Conservation (phyloP, 2,888 invertebrate genomes). For the Drosophila cyrtoloma region DNA sequence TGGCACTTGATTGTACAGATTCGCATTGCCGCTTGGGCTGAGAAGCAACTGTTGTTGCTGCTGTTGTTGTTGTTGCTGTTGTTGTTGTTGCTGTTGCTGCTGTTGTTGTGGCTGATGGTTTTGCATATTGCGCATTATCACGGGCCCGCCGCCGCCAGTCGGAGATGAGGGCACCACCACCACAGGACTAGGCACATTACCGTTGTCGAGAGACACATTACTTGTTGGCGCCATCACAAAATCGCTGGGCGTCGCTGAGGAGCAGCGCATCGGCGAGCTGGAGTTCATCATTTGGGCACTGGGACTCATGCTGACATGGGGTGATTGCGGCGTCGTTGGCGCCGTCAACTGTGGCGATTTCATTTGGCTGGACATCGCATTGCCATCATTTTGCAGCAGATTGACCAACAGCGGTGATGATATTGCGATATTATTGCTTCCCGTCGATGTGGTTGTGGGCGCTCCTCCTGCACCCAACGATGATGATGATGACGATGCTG, state of each 20-base stretch:
- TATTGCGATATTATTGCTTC: slow-evolving; percentile 88
- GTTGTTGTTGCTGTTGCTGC: slow-evolving; percentile 46
- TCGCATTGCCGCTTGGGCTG: slow-evolving; percentile 74
- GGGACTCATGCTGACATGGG: slow-evolving; percentile 69
- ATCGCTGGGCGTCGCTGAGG: slow-evolving; percentile 73
- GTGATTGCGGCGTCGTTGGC: slow-evolving; percentile 65
- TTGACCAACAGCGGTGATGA: slow-evolving; percentile 96
- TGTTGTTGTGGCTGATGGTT: slow-evolving; percentile 64
- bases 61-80: slow-evolving; percentile 64
- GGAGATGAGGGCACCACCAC: slow-evolving; percentile 80
- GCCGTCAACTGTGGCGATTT: slow-evolving; percentile 73
- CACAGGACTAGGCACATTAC: slow-evolving; percentile 60
- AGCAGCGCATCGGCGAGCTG: slow-evolving; percentile 78
- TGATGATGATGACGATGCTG: slow-evolving; percentile 15
- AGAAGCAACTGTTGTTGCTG: slow-evolving; percentile 69
- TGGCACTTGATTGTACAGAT: slow-evolving; percentile 68
- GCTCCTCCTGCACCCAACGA: slow-evolving; percentile 24
- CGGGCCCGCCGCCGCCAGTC: slow-evolving; percentile 56
- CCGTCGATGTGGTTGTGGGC: slow-evolving; percentile 61
- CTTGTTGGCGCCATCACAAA: slow-evolving; percentile 62
- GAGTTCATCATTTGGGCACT: slow-evolving; percentile 68
- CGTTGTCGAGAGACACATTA: slow-evolving; percentile 44
- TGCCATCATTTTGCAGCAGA: slow-evolving; percentile 93
- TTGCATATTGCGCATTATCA: slow-evolving; percentile 70
- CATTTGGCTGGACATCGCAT: slow-evolving; percentile 74